Percentiles rank a stretch among this genome's conserved stretches.
phyloP scores from a whole-genome alignment of 2,113 vertebrate genomes.

The Cavia aperea region DNA sequence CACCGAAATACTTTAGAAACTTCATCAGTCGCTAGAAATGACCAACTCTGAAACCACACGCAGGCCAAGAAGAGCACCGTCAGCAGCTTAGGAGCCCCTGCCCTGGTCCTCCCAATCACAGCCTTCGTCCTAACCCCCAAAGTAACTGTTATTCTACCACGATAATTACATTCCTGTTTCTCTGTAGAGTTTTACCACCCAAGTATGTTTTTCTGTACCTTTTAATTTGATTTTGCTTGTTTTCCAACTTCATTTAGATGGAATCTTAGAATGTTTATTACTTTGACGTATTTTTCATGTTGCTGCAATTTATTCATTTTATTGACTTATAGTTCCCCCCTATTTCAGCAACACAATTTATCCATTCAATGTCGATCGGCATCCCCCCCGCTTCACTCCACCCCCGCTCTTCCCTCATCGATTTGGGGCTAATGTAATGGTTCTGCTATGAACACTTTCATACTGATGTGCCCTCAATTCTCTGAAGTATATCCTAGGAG shows the following conservation, averaged over 20 bases:
- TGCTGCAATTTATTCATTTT: neutral
- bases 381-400: neutral
- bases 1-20: neutral
- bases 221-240: neutral
- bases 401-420: neutral
- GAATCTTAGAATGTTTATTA: neutral
- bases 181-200: neutral
- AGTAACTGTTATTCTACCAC: neutral
- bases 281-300: neutral
- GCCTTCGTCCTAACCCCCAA: neutral
- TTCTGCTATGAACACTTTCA: too few relatives aligned
- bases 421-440: neutral
- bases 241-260: neutral
- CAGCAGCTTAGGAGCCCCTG: neutral
- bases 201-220: neutral
- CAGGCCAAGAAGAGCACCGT: neutral
- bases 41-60: neutral
- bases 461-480: neutral
- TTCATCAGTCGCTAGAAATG: neutral
- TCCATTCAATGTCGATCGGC: neutral
- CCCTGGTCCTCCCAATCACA: neutral
- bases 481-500: neutral
- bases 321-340: neutral
- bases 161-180: neutral
- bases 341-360: neutral